Evolutionary conservation across 1,140 invertebrate genomes (phyloP).

Genomic region (Tachypleus tridentatus): DNA sequence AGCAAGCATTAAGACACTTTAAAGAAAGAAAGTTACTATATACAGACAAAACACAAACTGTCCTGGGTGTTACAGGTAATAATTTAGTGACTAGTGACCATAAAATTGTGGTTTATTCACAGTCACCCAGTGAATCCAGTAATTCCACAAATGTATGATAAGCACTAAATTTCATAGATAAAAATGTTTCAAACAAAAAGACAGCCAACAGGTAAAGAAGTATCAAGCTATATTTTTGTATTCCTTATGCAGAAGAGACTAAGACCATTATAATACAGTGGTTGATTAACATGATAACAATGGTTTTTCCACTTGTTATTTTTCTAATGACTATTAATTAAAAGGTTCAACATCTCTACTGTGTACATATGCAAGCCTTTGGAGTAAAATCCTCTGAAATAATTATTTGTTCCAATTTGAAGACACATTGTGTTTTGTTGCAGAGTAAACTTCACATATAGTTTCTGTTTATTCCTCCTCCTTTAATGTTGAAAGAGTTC

Average conservation of each 20-base stretch:
- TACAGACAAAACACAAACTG: too few species aligned
- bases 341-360: conserved; percentile 20
- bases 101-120: conserved; percentile 74
- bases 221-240: conserved; percentile 23
- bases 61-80: conserved; percentile 67
- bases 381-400: not conserved
- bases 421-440: not conserved
- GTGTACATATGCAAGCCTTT: conserved; percentile 16
- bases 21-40: conserved; percentile 47
- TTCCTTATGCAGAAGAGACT: conserved; percentile 17
- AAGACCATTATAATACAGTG: conserved; percentile 19
- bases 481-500: too few species aligned
- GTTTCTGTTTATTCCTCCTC: not conserved
- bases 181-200: too few species aligned
- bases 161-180: too few species aligned
- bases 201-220: too few species aligned
- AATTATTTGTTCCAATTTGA: not conserved
- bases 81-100: conserved; percentile 67
- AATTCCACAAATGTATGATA: conserved; percentile 67
- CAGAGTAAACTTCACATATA: not conserved
- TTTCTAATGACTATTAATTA: conserved; percentile 21
- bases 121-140: conserved; percentile 65
- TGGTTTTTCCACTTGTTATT: conserved; percentile 21
- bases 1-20: conserved; percentile 68
- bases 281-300: conserved; percentile 21